phyloP scores from a whole-genome alignment of 2,113 vertebrate species.

The Potamarius usumacintae region DNA sequence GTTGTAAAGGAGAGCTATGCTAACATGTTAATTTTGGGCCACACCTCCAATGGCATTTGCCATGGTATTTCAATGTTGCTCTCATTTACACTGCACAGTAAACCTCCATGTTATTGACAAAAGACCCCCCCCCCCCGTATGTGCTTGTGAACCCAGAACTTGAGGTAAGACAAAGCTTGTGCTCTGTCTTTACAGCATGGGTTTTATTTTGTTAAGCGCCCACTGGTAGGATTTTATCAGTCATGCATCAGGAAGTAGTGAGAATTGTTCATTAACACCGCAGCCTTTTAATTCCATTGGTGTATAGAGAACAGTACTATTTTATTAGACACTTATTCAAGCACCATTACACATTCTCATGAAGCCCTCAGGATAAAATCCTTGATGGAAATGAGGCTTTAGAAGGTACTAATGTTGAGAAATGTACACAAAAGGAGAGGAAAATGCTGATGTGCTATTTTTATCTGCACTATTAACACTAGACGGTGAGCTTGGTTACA shows the following conservation, averaged over 20 bases:
- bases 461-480: constrained; percentile 5
- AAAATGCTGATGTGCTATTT: constrained; percentile 23
- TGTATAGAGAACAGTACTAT: background rate
- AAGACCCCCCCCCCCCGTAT: background rate
- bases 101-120: background rate
- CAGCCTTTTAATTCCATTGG: background rate
- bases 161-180: background rate
- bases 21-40: background rate
- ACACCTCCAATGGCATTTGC: background rate
- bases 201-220: background rate
- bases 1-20: background rate
- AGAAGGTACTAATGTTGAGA: background rate
- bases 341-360: constrained; percentile 5
- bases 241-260: background rate
- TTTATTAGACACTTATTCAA: background rate
- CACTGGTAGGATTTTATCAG: background rate
- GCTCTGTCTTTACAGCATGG: background rate
- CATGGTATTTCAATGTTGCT: background rate
- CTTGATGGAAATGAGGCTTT: background rate
- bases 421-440: background rate
- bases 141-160: background rate
- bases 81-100: background rate
- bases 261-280: background rate
- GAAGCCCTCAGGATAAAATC: background rate
- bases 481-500: background rate